Conservation (phyloP, 2,888 invertebrate species). For the Cosmia trapezina region DNA sequence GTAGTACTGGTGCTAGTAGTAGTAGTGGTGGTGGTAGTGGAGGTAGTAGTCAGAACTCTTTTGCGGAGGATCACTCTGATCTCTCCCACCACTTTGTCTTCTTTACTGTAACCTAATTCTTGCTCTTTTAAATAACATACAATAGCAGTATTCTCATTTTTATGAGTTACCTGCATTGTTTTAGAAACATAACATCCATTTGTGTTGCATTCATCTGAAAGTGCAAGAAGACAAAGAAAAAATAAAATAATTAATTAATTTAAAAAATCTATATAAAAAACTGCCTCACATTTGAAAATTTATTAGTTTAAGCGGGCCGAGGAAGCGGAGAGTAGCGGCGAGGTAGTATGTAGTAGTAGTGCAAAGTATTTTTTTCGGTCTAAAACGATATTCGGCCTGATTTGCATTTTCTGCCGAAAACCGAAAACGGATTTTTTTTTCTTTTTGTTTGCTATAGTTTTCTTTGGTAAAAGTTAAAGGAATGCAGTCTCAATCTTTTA, state of each 20-base stretch:
- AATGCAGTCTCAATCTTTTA: too few species aligned
- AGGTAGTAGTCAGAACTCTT: neutral
- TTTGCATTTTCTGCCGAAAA: too few species aligned
- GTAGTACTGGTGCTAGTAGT: rapidly evolving
- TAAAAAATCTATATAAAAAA: too few species aligned
- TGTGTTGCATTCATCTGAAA: rapidly evolving
- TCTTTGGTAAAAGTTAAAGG: too few species aligned
- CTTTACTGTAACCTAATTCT: rapidly evolving
- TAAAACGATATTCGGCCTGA: too few species aligned
- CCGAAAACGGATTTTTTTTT: too few species aligned
- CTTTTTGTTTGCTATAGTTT: too few species aligned
- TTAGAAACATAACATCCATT: rapidly evolving
- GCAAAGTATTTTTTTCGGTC: too few species aligned
- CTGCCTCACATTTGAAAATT: neutral
- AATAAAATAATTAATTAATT: too few species aligned
- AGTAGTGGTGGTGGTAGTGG: neutral
- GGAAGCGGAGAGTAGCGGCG: neutral
- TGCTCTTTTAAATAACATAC: slow-evolving; percentile 12
- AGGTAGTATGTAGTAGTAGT: too few species aligned
- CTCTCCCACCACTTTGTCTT: rapidly evolving
- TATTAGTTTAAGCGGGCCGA: neutral
- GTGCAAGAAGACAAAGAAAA: too few species aligned
- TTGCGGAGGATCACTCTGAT: slow-evolving; percentile 22
- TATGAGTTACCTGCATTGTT: rapidly evolving
- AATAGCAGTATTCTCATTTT: rapidly evolving